Base-by-base conservation (phyloP, 1,140 invertebrate genomes). In the Wiebesia pumilae region DNA sequence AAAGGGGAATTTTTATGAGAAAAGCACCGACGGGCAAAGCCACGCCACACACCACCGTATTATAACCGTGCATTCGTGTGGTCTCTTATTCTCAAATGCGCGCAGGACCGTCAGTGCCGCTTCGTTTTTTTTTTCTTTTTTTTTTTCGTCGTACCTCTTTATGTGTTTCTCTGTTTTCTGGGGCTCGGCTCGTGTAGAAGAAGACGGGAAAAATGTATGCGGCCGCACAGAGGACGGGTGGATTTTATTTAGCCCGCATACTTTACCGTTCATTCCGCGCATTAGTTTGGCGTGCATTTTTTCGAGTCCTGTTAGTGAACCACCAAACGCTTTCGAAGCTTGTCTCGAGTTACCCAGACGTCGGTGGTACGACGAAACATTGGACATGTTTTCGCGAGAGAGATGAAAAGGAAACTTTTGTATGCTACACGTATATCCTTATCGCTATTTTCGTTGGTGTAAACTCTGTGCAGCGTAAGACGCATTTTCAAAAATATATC, bases 1-100 rank as follows among this genome's bases (percentile, higher is more conserved):
- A 90, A 89, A 89, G 87, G 84, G 87, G 89, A 88, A 90, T 90
- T 90, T 90, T 90, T 90, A 90, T 89, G 90, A 90, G 89, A 90
- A 90, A 89, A 88, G 84, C 88, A 88, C 89, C 88, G 69, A 82
- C 88, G 88, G 90, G 54, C 78, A 24, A 54, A 80, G 30, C 88
- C 82, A 71, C 87, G 54, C 58, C 30, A 43, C 54, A 40, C 80
- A 83, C 73, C 33, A 54, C 51, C 80, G 33, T 65, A 92, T 91
- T 91, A 91, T 91, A 91, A 38, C 69, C 69, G 88, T 80, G 85
- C 67, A 73, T 69, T 85, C 67, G 65, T 30, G 27, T 62, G 16
- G 24, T 77, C 84, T 81, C 62, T 85, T 71, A 75, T 75, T 69
- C 81, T 84, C 79, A 80, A 77, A 67, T 43, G 75, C 47, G 58